phyloP scores from a whole-genome alignment of 2,888 invertebrate genomes.

The Sialis lutaria region DNA sequence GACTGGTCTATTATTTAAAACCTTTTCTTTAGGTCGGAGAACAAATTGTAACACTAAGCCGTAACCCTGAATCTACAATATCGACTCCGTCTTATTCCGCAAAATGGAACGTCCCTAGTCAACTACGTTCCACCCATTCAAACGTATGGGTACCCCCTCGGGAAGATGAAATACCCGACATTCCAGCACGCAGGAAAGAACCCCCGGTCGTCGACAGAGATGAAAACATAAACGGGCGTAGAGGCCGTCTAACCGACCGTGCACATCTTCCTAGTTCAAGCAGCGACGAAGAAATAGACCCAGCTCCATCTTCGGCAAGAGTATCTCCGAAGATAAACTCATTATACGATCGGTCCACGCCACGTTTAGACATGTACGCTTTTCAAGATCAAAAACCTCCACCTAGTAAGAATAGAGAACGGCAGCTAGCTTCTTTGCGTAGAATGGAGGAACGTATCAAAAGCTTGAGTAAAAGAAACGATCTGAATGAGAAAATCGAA shows the following conservation, averaged over 20 bases:
- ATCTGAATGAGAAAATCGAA: conserved; percentile 24
- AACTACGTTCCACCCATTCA: conserved; percentile 24
- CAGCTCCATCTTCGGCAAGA: background rate
- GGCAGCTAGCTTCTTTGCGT: conserved; percentile 42
- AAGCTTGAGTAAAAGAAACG: conserved; percentile 20
- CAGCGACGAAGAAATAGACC: conserved; percentile 7
- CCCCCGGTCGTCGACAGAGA: conserved; percentile 41
- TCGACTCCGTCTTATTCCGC: conserved; percentile 37
- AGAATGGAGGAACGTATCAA: conserved; percentile 44
- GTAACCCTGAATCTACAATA: conserved; percentile 35
- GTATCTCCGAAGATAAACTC: conserved; percentile 6
- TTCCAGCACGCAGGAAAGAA: conserved; percentile 23
- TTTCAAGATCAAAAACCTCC: conserved; percentile 7
- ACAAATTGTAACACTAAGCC: conserved; percentile 57
- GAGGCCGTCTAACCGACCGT: conserved; percentile 32
- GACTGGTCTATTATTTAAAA: background rate
- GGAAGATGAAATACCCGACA: conserved; percentile 16
- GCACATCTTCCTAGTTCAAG: background rate
- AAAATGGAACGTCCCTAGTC: conserved; percentile 20
- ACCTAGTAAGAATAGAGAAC: conserved; percentile 30
- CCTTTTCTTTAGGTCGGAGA: conserved; percentile 38
- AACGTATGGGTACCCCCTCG: conserved; percentile 30
- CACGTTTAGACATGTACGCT: conserved; percentile 7
- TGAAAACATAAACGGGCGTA: conserved; percentile 54
- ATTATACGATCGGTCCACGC: conserved; percentile 10